These are phyloP conservation scores for Parauchenoglanis punctatus DNA, from an alignment of 2,797 vertebrate genomes.

Conservation along the genomic window DNA sequence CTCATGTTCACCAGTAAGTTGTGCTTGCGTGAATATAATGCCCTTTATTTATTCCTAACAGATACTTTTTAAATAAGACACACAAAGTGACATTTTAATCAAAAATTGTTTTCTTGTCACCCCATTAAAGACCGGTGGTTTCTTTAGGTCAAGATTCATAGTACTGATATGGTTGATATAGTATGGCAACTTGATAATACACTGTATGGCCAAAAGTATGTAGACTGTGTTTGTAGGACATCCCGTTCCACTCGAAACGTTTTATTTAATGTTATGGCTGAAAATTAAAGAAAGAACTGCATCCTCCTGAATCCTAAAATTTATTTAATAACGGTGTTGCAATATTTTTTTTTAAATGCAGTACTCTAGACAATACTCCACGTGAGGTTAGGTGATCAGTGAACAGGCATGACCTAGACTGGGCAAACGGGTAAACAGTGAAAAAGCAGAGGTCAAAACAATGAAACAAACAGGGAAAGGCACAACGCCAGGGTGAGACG, in stretches of 20 bases:
- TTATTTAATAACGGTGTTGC: neutral
- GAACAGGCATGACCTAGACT: neutral
- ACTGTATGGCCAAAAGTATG: neutral
- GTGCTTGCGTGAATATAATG: neutral
- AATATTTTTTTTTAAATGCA: neutral
- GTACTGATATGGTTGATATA: neutral
- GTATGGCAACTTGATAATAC: neutral
- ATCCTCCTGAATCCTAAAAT: neutral
- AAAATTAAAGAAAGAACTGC: neutral
- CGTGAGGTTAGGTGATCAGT: neutral
- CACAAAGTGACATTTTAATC: constrained; percentile 7
- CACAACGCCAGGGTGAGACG: neutral
- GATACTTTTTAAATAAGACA: neutral
- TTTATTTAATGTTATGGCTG: no score
- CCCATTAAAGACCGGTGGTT: neutral
- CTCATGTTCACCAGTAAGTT: neutral
- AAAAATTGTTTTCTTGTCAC: neutral
- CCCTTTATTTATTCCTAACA: neutral
- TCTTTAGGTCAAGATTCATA: neutral
- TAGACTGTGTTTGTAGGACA: neutral
- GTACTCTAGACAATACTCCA: neutral
- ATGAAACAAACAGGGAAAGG: neutral
- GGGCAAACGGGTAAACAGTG: neutral
- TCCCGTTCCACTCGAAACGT: no score
- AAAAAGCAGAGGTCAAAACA: neutral